Evolutionary conservation across 1,140 invertebrate species (phyloP), one percentile per base, ranked within the genome.

Genomic region (Orussus abietinus): DNA sequence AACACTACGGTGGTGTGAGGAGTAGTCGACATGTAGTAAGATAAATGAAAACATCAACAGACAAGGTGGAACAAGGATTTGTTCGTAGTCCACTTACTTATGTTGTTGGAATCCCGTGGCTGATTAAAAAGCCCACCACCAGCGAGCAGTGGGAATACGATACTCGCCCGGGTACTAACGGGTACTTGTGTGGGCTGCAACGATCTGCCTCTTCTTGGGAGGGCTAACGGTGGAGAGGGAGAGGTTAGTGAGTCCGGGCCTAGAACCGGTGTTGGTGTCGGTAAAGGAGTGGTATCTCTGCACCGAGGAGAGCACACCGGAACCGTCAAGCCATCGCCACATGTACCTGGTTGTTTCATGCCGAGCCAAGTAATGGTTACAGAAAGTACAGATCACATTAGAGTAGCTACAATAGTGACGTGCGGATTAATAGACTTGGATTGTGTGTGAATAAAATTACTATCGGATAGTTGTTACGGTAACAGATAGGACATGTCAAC

Each of bases 131-230:
- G 57, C 49, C 75, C 74, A 51, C 69, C 68, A 42, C 67, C 73
- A 35, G 64, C 73, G 52, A 85, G 75, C 47, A 87, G 72, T 4
- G 86, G 86, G 67, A 89, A 84, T 49, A 85, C 83, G 42, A 87
- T 82, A 71, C 84, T 87, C 43, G 83, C 83, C 51, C 83, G 75
- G 49, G 81, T 82, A 66, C 80, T 85, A 51, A 80, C 77, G 38
- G 82, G 83, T 39, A 79, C 79, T 57, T 84, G 78, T 22, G 76
- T 78, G 11, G 80, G 82, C 45, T 79, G 77, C 35, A 82, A 59
- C 25, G 75, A 74, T 53, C 77, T 78, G 58, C 72, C 68, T 55
- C 56, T 62, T 51, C 66, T 70, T 39, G 52, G 12, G 20, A 42
- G 48, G 41, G 56, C 57, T 57, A 64, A 52, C 43, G 66, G 68